Evolutionary conservation across 2,888 invertebrate genomes (phyloP).

Genomic region (Nebria brevicollis): DNA sequence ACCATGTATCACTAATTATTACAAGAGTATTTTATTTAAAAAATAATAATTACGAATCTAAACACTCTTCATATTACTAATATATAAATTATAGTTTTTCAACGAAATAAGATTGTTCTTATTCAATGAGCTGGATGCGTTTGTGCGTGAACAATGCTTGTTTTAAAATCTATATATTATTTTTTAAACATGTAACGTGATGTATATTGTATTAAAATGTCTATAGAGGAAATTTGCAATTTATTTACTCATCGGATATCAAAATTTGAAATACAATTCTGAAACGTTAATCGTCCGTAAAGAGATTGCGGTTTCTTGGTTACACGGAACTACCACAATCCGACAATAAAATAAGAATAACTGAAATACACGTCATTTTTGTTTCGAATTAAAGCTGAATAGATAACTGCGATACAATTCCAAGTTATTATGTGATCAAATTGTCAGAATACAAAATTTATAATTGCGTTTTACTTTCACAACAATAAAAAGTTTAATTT

Average conservation of each 20-base stretch:
- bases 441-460: neutral
- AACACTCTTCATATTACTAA: too few relatives aligned
- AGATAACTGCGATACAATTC: neutral
- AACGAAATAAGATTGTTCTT: too few relatives aligned
- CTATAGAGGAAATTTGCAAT: neutral
- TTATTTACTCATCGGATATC: slow-evolving; percentile 21
- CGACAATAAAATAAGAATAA: neutral
- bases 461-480: neutral
- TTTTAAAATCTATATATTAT: too few relatives aligned
- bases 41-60: too few relatives aligned
- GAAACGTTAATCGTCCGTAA: slow-evolving; percentile 27
- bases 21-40: too few relatives aligned
- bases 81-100: too few relatives aligned
- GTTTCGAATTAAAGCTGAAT: neutral
- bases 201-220: neutral
- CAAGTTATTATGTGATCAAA: neutral
- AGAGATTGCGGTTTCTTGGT: slow-evolving; percentile 29
- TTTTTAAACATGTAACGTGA: too few relatives aligned
- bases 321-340: slow-evolving; percentile 5
- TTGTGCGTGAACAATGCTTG: too few relatives aligned
- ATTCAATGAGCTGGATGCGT: too few relatives aligned
- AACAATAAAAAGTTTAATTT: neutral
- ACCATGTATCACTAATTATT: too few relatives aligned
- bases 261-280: slow-evolving; percentile 22
- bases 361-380: neutral